Conservation (phyloP, 2,797 vertebrate genomes). For the Pseudochromis fuscus region DNA sequence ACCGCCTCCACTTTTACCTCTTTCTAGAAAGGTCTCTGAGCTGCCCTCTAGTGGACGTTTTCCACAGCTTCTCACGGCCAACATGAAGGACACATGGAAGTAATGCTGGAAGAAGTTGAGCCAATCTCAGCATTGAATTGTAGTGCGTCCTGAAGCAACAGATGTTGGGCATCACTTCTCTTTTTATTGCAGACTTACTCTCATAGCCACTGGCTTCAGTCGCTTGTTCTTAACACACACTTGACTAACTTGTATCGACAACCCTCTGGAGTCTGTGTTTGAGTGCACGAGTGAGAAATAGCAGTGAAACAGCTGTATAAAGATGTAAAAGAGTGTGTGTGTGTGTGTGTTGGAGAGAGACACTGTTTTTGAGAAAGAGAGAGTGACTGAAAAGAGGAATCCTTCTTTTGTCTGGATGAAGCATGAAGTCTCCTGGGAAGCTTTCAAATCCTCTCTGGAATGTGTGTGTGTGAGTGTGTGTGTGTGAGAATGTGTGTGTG, state of each 20-base stretch:
- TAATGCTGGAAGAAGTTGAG: too few relatives aligned
- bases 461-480: conserved; percentile 68
- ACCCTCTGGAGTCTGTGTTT: not conserved
- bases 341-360: conserved; percentile 7
- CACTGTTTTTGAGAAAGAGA: conserved; percentile 17
- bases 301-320: conserved; percentile 17
- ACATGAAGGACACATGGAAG: too few relatives aligned
- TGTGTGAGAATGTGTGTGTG: conserved; percentile 51
- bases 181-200: too few relatives aligned
- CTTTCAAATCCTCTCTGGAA: conserved; percentile 83
- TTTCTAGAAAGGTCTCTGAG: too few relatives aligned
- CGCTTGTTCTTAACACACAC: too few relatives aligned
- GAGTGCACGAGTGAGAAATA: not conserved
- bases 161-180: too few relatives aligned
- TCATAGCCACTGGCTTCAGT: too few relatives aligned
- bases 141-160: too few relatives aligned
- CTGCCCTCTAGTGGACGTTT: too few relatives aligned
- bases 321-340: conserved; percentile 17
- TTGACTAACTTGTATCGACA: not conserved
- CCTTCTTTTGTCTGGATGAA: conserved; percentile 75
- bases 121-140: too few relatives aligned
- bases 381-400: conserved; percentile 64
- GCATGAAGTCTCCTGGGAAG: conserved; percentile 78
- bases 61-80: too few relatives aligned
- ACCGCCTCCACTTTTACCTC: too few relatives aligned